phyloP scores from a whole-genome alignment of 1,140 invertebrate species.

The Pentalonia nigronervosa region DNA sequence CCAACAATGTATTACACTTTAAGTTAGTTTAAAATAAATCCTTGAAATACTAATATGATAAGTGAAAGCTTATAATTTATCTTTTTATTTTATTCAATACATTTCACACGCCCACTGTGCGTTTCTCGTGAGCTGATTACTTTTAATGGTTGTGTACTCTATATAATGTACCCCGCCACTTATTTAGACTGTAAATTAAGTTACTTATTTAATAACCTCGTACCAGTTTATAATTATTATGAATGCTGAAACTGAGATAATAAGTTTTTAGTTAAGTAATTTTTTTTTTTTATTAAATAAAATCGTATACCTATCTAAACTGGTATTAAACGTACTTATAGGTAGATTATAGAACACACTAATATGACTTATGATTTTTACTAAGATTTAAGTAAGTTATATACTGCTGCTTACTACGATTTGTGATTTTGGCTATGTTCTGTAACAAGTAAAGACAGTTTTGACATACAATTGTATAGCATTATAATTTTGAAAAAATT shows the following conservation, averaged over 20 bases:
- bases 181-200: not conserved
- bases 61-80: constrained; percentile 34
- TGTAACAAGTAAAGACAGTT: not conserved
- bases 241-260: constrained; percentile 6
- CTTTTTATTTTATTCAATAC: constrained; percentile 27
- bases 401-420: not conserved
- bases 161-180: not conserved
- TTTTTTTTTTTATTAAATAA: not conserved
- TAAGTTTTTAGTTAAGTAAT: constrained; percentile 9
- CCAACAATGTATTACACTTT: not conserved
- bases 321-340: not conserved
- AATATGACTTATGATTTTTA: not conserved
- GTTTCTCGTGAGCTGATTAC: constrained; percentile 26
- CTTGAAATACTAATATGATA: constrained; percentile 35
- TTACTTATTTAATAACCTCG: constrained; percentile 36
- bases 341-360: not conserved
- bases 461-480: too few species aligned
- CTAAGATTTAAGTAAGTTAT: not conserved
- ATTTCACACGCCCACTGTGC: constrained; percentile 31
- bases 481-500: too few species aligned
- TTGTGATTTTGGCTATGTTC: not conserved
- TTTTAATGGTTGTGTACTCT: constrained; percentile 22
- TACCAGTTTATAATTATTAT: constrained; percentile 38
- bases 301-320: not conserved
- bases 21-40: constrained; percentile 29